phyloP scores from a whole-genome alignment of 2,797 vertebrate genomes.

The Mus caroli region DNA sequence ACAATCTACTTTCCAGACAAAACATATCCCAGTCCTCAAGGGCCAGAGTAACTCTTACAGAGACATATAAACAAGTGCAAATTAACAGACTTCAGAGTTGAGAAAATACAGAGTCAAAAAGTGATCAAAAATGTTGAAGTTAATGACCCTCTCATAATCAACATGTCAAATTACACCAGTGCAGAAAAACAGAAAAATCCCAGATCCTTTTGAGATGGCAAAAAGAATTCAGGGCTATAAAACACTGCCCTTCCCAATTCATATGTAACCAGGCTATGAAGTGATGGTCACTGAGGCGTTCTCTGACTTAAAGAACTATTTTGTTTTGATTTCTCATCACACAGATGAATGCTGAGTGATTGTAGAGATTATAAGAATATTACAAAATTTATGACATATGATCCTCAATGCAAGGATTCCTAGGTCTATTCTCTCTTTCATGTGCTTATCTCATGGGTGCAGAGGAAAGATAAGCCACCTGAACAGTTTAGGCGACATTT shows the following conservation, averaged over 20 bases:
- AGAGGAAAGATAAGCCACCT: constrained; percentile 74
- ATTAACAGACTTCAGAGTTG: constrained; percentile 80
- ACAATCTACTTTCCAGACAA: constrained; percentile 81
- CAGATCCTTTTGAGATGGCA: constrained; percentile 76
- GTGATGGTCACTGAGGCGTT: constrained; percentile 55
- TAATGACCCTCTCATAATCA: constrained; percentile 81
- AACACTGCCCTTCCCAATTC: constrained; percentile 60
- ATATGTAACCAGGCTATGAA: constrained; percentile 60
- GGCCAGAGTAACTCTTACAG: constrained; percentile 68
- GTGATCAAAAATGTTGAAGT: constrained; percentile 79
- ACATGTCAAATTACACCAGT: constrained; percentile 79
- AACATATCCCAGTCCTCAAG: constrained; percentile 76
- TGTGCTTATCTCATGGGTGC: constrained; percentile 73
- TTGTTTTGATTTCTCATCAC: constrained; percentile 75
- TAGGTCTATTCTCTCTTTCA: constrained; percentile 57
- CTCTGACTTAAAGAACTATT: constrained; percentile 66
- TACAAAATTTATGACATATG: constrained; percentile 73
- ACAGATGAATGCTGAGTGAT: constrained; percentile 73
- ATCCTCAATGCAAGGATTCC: constrained; percentile 64
- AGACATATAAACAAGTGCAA: constrained; percentile 81
- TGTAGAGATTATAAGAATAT: constrained; percentile 73
- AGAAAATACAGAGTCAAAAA: constrained; percentile 81
- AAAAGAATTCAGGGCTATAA: constrained; percentile 75
- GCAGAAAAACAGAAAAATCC: constrained; percentile 74
- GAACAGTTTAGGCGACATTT: constrained; percentile 65